These are phyloP conservation scores for Hydrotaea diabolus DNA, from an alignment of 2,888 invertebrate species.

Conservation along the genomic window DNA sequence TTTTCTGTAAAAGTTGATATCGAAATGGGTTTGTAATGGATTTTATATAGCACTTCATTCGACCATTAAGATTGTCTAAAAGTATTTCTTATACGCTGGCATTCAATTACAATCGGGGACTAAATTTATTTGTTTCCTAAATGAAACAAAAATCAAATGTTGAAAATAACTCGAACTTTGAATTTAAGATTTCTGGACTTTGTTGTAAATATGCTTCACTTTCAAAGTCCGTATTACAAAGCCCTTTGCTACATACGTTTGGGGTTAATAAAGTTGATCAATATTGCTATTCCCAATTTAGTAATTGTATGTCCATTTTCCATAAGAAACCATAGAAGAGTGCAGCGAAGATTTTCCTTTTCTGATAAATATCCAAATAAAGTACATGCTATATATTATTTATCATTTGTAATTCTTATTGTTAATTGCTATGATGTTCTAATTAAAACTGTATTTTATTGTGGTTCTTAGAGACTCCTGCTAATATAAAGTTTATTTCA, in stretches of 20 bases:
- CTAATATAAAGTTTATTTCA: constrained; percentile 37
- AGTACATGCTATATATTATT: constrained; percentile 5
- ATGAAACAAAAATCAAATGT: neutral
- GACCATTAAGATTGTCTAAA: constrained; percentile 31
- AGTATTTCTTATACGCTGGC: constrained; percentile 7
- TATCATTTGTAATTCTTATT: constrained; percentile 24
- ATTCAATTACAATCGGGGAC: constrained; percentile 12
- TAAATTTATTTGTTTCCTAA: neutral
- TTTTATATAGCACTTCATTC: constrained; percentile 8
- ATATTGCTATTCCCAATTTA: no score
- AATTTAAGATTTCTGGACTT: no score
- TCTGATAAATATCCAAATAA: constrained; percentile 28
- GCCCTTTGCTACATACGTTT: no score
- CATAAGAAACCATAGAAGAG: constrained; percentile 21
- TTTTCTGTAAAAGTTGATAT: constrained; percentile 7
- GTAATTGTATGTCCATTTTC: neutral
- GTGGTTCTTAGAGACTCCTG: constrained; percentile 60
- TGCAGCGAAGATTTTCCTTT: neutral
- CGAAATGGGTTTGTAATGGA: neutral
- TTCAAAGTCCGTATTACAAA: no score
- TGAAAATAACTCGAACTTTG: neutral
- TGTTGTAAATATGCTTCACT: no score
- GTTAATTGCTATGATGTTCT: neutral
- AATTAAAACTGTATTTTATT: constrained; percentile 35
- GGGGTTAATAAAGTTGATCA: no score